Percentiles rank a stretch among this genome's conserved stretches.
These are phyloP conservation scores for Bicyclus anynana DNA, from an alignment of 1,140 invertebrate species.

Conservation along the genomic window DNA sequence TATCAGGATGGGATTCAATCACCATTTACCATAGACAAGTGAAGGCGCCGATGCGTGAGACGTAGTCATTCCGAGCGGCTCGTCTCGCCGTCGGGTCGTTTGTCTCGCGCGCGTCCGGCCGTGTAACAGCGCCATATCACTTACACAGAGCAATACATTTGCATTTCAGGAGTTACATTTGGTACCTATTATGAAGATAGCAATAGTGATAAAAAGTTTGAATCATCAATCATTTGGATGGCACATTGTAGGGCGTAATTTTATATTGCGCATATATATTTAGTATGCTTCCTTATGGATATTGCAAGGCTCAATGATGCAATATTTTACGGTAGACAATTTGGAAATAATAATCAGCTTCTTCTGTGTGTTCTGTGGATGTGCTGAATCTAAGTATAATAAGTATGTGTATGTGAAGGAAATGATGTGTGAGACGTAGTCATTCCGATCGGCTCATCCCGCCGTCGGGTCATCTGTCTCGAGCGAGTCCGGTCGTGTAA, in stretches of 20 bases:
- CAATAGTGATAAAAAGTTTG: background rate
- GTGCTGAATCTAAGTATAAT: no score
- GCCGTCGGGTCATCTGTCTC: conserved; percentile 27
- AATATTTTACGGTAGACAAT: no score
- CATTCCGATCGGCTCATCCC: conserved; percentile 35
- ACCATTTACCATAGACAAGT: conserved; percentile 5
- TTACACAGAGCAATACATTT: conserved; percentile 15
- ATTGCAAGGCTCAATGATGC: no score
- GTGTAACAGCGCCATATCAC: conserved; percentile 23
- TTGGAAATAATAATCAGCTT: no score
- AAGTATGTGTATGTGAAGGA: no score
- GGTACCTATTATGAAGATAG: background rate
- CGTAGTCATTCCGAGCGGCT: conserved; percentile 39
- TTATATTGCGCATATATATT: no score
- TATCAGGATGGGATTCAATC: background rate
- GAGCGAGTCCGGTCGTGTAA: conserved; percentile 30
- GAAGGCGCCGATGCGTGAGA: conserved; percentile 28
- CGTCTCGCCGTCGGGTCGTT: conserved; percentile 20
- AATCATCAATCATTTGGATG: background rate
- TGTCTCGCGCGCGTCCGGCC: conserved; percentile 32
- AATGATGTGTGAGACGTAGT: conserved; percentile 32
- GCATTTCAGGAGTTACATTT: conserved; percentile 6
- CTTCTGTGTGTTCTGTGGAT: no score
- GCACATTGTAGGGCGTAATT: no score
- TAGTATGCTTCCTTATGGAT: no score